Evolutionary conservation across 2,113 vertebrate species (phyloP).

Genomic region (Recurvirostra avosetta): DNA sequence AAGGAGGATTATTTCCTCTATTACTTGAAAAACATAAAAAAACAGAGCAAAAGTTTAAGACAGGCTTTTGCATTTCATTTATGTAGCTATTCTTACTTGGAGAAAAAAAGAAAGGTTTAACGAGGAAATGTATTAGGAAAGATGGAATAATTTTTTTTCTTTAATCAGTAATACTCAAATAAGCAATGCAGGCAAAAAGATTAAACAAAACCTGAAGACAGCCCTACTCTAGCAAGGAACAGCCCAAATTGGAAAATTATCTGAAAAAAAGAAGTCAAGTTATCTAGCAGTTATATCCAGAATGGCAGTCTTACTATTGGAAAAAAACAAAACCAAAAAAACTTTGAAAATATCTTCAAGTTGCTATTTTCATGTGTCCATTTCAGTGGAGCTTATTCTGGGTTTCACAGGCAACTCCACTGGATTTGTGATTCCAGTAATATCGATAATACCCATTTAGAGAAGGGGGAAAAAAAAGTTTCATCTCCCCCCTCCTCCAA

Average conservation of each 20-base stretch:
- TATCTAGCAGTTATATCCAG: background rate
- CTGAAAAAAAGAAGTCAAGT: background rate
- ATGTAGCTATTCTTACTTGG: background rate
- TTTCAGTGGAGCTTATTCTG: background rate
- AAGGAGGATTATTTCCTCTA: background rate
- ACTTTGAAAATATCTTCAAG: background rate
- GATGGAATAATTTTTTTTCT: background rate
- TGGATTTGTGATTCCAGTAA: background rate
- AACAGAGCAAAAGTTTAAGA: background rate
- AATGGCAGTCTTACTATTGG: background rate
- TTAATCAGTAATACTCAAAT: background rate
- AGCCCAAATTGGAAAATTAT: background rate
- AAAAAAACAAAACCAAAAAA: background rate
- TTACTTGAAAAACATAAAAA: background rate
- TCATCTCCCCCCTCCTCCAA: no score
- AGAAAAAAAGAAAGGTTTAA: background rate
- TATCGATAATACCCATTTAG: background rate
- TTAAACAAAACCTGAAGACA: background rate
- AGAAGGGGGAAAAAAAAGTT: background rate
- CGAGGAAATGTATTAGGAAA: background rate
- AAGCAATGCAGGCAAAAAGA: background rate
- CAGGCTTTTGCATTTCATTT: background rate
- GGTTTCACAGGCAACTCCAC: background rate
- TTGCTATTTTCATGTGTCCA: background rate
- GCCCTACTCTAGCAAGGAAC: background rate